phyloP scores from a whole-genome alignment of 1,140 invertebrate species.

The Centruroides sculpturatus region DNA sequence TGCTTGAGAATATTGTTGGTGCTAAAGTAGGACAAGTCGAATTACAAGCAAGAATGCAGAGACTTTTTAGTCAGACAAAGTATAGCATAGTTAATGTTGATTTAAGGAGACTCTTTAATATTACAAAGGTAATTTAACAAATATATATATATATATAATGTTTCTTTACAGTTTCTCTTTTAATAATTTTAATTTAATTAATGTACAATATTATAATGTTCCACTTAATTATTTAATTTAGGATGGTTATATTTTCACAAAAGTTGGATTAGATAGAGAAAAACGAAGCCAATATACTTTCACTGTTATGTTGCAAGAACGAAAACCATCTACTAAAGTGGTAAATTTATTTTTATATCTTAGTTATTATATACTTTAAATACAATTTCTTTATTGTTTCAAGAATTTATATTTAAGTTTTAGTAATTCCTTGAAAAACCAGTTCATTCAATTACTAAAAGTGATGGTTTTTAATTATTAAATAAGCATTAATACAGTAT shows the following conservation, averaged over 20 bases:
- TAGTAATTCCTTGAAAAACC: too few species aligned
- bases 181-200: too few species aligned
- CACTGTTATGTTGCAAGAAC: slow-evolving; percentile 45
- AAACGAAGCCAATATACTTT: slow-evolving; percentile 52
- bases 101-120: slow-evolving; percentile 19
- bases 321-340: slow-evolving; percentile 21
- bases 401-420: too few species aligned
- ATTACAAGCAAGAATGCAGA: slow-evolving; percentile 32
- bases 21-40: slow-evolving; percentile 50
- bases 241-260: slow-evolving; percentile 62
- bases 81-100: slow-evolving; percentile 24
- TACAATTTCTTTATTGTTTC: too few species aligned
- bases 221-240: slow-evolving; percentile 14
- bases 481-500: too few species aligned
- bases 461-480: too few species aligned
- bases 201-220: too few species aligned
- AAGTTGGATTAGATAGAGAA: slow-evolving; percentile 59
- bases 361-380: too few species aligned
- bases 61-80: slow-evolving; percentile 26
- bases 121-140: slow-evolving; percentile 16
- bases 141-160: neutral
- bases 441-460: too few species aligned
- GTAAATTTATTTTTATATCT: slow-evolving; percentile 6
- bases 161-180: too few species aligned
- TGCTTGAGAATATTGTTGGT: slow-evolving; percentile 58